Evolutionary conservation across 2,797 vertebrate species (phyloP).

Genomic region (Clarias fuscus): DNA sequence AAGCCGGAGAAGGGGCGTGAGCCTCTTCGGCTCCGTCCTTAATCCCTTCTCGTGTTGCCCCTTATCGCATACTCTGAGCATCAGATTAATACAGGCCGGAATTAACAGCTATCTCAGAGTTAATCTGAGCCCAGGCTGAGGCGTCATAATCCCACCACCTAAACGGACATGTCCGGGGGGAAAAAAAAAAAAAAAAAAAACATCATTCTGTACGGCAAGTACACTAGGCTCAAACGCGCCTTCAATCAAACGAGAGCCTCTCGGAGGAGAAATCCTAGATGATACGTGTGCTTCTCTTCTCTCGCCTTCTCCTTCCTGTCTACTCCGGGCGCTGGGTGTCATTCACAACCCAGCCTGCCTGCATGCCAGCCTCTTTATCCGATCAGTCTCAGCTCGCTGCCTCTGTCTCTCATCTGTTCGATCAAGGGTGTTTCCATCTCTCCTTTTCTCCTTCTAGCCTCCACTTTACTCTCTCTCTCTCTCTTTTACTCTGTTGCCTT

Average conservation of each 20-base stretch:
- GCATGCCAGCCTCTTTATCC: constrained; percentile 74
- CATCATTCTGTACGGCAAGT: not conserved
- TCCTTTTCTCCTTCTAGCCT: constrained; percentile 31
- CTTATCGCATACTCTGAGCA: constrained; percentile 57
- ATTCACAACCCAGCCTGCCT: constrained; percentile 55
- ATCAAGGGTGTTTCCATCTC: constrained; percentile 70
- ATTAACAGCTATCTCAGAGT: constrained; percentile 49
- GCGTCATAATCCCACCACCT: constrained; percentile 50
- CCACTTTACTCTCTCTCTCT: constrained; percentile 29
- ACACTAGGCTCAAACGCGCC: not conserved
- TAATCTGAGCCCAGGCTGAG: constrained; percentile 51
- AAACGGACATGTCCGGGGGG: not conserved
- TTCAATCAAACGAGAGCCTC: constrained; percentile 41
- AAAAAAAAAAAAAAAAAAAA: not conserved
- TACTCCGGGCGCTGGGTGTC: constrained; percentile 54
- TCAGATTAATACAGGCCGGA: constrained; percentile 54
- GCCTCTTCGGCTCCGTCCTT: constrained; percentile 41
- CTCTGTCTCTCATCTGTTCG: constrained; percentile 75
- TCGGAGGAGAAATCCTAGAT: constrained; percentile 48
- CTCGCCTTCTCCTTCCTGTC: constrained; percentile 54
- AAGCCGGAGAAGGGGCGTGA: constrained; percentile 21
- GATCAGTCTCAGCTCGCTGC: constrained; percentile 79
- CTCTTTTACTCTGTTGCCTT: not conserved
- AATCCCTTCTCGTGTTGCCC: constrained; percentile 58
- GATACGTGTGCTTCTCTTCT: constrained; percentile 48